A percentile compares a stretch with the other conserved stretches of the same genome.
These are phyloP conservation scores for Nothocercus julius DNA, from an alignment of 2,113 vertebrate species.

Conservation along the genomic window DNA sequence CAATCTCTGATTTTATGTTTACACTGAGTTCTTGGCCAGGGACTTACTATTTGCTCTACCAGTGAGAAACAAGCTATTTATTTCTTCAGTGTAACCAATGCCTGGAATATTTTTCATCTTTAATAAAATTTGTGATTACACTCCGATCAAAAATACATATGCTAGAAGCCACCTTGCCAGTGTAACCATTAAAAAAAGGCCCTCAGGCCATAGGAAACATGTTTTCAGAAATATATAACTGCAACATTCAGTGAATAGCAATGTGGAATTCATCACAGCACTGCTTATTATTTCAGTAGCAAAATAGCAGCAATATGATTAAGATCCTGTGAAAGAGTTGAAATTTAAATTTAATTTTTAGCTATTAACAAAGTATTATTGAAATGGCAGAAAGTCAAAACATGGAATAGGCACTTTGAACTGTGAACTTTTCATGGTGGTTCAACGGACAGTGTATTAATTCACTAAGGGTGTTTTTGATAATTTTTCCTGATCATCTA, in stretches of 20 bases:
- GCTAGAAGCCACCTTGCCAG: neutral
- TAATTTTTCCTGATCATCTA: neutral
- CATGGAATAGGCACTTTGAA: neutral
- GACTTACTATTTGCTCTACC: neutral
- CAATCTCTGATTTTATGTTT: neutral
- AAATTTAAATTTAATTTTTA: constrained; percentile 36
- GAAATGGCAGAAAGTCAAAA: neutral
- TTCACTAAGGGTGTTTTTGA: neutral
- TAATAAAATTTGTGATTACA: neutral
- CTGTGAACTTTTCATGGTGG: neutral
- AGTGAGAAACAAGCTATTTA: neutral
- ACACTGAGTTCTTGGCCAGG: neutral
- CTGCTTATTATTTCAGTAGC: neutral
- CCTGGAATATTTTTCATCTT: accelerated
- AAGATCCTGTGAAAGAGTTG: neutral
- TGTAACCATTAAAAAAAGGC: neutral
- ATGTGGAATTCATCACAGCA: neutral
- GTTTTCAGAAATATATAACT: neutral
- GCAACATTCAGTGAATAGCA: neutral
- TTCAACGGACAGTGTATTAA: neutral
- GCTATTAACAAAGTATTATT: neutral
- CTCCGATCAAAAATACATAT: neutral
- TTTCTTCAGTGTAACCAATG: neutral
- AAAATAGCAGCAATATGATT: neutral
- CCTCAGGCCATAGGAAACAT: neutral